Conservation (phyloP, 1,140 invertebrate genomes). For the Rhyzopertha dominica region DNA sequence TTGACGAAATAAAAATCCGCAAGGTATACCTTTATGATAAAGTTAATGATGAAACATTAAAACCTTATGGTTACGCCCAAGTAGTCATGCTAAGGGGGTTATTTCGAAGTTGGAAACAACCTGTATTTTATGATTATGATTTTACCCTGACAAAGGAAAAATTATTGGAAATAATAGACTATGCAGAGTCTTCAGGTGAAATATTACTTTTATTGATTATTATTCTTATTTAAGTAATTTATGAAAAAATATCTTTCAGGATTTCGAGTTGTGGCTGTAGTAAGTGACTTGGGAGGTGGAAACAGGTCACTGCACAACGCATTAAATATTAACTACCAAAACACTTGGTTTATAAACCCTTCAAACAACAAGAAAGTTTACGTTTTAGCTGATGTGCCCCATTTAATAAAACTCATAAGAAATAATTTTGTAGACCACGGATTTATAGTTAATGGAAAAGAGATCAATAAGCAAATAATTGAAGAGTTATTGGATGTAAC, state of each 20-base stretch:
- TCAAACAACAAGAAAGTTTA: slow-evolving; percentile 19
- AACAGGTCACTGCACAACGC: slow-evolving; percentile 28
- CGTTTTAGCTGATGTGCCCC: slow-evolving; percentile 31
- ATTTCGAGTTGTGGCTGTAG: slow-evolving; percentile 28
- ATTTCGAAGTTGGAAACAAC: slow-evolving; percentile 39
- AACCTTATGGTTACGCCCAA: slow-evolving; percentile 14
- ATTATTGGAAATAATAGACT: slow-evolving; percentile 12
- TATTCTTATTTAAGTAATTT: too few relatives aligned
- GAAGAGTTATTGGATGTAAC: slow-evolving; percentile 18
- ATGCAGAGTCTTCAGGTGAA: slow-evolving; percentile 13
- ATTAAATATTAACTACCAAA: slow-evolving; percentile 17
- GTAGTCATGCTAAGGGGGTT: slow-evolving; percentile 21
- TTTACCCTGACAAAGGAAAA: slow-evolving; percentile 20
- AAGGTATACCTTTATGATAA: slow-evolving; percentile 16
- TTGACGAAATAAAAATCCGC: slow-evolving; percentile 17
- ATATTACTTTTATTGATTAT: too few relatives aligned
- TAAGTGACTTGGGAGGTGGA: slow-evolving; percentile 32
- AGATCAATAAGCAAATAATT: slow-evolving; percentile 18
- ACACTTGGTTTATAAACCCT: slow-evolving; percentile 22
- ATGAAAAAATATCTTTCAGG: too few relatives aligned
- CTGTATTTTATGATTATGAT: slow-evolving; percentile 37
- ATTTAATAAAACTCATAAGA: slow-evolving; percentile 30
- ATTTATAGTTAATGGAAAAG: slow-evolving; percentile 18
- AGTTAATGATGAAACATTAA: slow-evolving; percentile 12
- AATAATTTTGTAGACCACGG: slow-evolving; percentile 31